Evolutionary conservation across 2,113 vertebrate genomes (phyloP).

Genomic region (Phodopus roborovskii): DNA sequence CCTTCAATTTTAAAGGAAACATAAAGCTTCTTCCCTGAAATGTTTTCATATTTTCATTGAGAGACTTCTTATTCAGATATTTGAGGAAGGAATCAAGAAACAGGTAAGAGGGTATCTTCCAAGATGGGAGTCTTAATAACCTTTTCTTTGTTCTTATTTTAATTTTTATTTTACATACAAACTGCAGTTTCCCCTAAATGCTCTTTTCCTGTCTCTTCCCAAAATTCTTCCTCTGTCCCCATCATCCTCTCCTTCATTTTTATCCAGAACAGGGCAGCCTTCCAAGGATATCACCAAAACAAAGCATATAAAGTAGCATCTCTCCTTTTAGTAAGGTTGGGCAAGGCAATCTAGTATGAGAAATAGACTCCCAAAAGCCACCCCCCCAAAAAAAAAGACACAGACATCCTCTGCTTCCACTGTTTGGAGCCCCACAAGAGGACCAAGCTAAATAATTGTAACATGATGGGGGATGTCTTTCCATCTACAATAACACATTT

Average conservation of each 20-base stretch:
- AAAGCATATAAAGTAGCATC: neutral
- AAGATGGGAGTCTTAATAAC: neutral
- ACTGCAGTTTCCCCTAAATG: neutral
- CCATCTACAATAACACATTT: no score
- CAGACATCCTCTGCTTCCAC: neutral
- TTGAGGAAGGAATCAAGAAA: neutral
- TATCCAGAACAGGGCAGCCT: neutral
- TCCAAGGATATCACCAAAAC: neutral
- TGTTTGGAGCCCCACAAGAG: no score
- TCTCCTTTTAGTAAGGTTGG: neutral
- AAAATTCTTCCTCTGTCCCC: no score
- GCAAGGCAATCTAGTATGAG: neutral
- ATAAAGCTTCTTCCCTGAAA: slow-evolving; percentile 52
- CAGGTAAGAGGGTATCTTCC: neutral
- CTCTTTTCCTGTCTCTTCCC: neutral
- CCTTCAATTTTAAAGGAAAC: slow-evolving; percentile 67
- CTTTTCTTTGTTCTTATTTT: neutral
- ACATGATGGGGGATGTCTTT: no score
- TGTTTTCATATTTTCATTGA: slow-evolving; percentile 52
- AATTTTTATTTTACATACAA: neutral
- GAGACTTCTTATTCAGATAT: neutral
- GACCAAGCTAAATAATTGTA: no score
- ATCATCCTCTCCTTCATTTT: neutral
- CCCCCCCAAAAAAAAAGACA: neutral
- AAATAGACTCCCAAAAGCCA: neutral